phyloP scores from a whole-genome alignment of 1,140 invertebrate genomes.

The Chrysopa pallens region DNA sequence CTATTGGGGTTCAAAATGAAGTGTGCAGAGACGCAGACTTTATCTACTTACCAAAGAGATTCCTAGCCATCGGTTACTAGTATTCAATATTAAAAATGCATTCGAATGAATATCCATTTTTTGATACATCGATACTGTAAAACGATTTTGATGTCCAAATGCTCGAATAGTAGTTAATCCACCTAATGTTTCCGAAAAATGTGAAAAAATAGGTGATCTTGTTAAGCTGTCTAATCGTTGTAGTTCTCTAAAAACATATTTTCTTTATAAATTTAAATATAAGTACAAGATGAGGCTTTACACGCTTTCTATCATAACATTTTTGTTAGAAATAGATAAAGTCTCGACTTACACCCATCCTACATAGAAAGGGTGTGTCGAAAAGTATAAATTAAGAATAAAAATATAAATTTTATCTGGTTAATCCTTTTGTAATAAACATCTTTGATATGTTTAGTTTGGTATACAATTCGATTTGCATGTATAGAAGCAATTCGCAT shows the following conservation, averaged over 20 bases:
- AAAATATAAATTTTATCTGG: too few species aligned
- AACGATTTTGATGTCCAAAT: constrained; percentile 41
- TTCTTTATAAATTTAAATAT: not conserved
- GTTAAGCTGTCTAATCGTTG: constrained; percentile 48
- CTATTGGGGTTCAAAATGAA: too few species aligned
- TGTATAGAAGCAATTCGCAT: too few species aligned
- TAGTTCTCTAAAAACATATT: constrained; percentile 33
- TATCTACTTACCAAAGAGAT: constrained; percentile 44
- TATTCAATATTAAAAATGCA: constrained; percentile 58
- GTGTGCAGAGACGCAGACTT: constrained; percentile 1
- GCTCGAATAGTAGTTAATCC: constrained; percentile 52
- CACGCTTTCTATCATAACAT: too few species aligned
- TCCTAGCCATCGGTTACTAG: constrained; percentile 66
- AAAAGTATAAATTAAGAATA: too few species aligned
- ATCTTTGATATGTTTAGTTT: too few species aligned
- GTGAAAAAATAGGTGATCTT: constrained; percentile 50
- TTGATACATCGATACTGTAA: constrained; percentile 41
- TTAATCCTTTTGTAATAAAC: too few species aligned
- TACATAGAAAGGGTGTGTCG: too few species aligned
- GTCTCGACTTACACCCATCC: too few species aligned
- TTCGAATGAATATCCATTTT: constrained; percentile 55
- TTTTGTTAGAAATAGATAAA: too few species aligned
- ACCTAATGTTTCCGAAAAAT: constrained; percentile 48
- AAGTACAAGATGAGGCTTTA: too few species aligned
- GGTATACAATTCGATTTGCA: too few species aligned